Conservation (phyloP, 2,888 invertebrate genomes). For the Melolontha melolontha region DNA sequence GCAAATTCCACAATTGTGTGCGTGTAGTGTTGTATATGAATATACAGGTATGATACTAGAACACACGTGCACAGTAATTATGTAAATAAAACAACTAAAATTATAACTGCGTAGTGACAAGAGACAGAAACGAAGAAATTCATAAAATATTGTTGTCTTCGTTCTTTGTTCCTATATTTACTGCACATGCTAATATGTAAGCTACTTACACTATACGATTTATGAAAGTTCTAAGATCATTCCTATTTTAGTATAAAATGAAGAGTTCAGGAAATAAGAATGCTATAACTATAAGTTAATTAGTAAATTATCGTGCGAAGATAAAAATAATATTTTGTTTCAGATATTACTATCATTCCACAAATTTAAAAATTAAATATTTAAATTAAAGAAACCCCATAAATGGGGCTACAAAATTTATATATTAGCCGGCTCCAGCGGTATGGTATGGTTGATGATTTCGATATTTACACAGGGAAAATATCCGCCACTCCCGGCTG, state of each 20-base stretch:
- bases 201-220: constrained; percentile 14
- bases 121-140: constrained; percentile 8
- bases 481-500: too few species aligned
- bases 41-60: constrained; percentile 13
- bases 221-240: constrained; percentile 1
- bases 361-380: too few species aligned
- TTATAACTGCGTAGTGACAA: constrained; percentile 8
- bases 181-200: constrained; percentile 4
- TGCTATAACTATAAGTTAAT: too few species aligned
- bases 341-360: too few species aligned
- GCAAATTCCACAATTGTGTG: constrained; percentile 5
- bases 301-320: too few species aligned
- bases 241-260: not conserved
- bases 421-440: too few species aligned
- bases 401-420: too few species aligned
- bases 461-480: too few species aligned
- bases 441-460: too few species aligned
- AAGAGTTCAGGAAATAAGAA: not conserved
- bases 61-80: constrained; percentile 18
- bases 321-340: too few species aligned
- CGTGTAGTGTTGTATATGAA: constrained; percentile 3
- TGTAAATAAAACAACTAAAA: constrained; percentile 20
- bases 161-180: not conserved
- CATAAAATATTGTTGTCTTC: constrained; percentile 11
- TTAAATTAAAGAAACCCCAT: too few species aligned